Evolutionary conservation across 2,113 vertebrate genomes (phyloP).

Genomic region (Zapus hudsonius): DNA sequence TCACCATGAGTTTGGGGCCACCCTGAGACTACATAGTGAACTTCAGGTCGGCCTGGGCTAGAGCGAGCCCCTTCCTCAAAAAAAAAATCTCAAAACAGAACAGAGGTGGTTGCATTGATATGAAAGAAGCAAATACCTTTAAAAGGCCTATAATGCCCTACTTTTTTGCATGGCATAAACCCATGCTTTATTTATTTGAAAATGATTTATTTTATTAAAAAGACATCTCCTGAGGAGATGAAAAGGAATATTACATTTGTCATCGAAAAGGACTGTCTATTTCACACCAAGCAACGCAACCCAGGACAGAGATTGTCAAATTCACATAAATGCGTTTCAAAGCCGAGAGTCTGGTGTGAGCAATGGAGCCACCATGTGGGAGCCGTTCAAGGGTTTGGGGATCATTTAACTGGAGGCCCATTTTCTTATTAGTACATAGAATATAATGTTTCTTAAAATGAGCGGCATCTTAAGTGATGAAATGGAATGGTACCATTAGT

Average conservation of each 20-base stretch:
- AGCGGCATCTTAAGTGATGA: neutral
- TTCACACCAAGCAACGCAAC: neutral
- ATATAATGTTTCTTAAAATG: neutral
- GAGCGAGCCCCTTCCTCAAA: no score
- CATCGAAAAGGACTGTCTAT: neutral
- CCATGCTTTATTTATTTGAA: constrained; percentile 28
- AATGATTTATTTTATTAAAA: constrained; percentile 26
- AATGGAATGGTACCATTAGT: neutral
- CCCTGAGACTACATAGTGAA: no score
- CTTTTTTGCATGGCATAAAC: constrained; percentile 38
- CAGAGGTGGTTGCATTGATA: neutral
- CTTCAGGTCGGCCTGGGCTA: no score
- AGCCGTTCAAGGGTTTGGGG: neutral
- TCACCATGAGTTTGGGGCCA: no score
- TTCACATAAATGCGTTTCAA: constrained; percentile 32
- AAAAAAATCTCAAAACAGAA: neutral
- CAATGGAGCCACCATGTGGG: neutral
- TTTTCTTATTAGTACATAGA: neutral
- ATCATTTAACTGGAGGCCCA: neutral
- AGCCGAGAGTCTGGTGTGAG: neutral
- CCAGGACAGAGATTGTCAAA: neutral
- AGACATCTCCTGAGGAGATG: neutral
- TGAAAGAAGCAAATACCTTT: neutral
- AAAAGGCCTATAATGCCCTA: neutral
- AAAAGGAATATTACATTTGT: constrained; percentile 24